A percentile compares a stretch with the other conserved stretches of the same genome.
These are phyloP conservation scores for Cyphomyrmex costatus DNA, from an alignment of 1,140 invertebrate species.

Conservation along the genomic window DNA sequence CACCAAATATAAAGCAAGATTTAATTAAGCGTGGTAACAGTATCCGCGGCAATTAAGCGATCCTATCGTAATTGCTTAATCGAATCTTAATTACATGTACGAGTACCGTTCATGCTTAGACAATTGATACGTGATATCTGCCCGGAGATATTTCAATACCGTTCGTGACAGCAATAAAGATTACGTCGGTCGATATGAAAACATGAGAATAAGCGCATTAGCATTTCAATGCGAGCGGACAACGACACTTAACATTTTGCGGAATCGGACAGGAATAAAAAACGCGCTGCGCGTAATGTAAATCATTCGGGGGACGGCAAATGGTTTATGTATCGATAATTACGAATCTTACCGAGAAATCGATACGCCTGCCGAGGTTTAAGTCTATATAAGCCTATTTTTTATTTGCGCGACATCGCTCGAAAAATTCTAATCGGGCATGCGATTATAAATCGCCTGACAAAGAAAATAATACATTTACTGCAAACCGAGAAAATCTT, in stretches of 20 bases:
- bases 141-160: conserved; percentile 72
- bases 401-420: background rate
- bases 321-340: conserved; percentile 55
- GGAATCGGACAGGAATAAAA: conserved; percentile 56
- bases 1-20: conserved; percentile 56
- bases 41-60: conserved; percentile 68
- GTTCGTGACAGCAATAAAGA: conserved; percentile 69
- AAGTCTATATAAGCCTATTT: background rate
- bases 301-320: conserved; percentile 61
- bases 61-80: conserved; percentile 76
- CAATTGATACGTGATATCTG: conserved; percentile 68
- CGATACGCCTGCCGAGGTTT: background rate
- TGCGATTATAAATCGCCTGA: conserved; percentile 29
- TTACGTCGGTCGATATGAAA: conserved; percentile 68
- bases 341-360: conserved; percentile 61
- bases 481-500: conserved; percentile 34
- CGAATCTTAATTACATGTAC: conserved; percentile 71
- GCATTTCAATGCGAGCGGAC: conserved; percentile 72
- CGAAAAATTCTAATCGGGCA: conserved; percentile 39
- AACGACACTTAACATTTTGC: conserved; percentile 68
- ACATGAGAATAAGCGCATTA: conserved; percentile 72
- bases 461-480: conserved; percentile 21
- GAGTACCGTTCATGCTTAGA: conserved; percentile 61
- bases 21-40: conserved; percentile 70
- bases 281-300: conserved; percentile 66